Evolutionary conservation across 2,888 invertebrate genomes (phyloP).

Genomic region (Lepidochitona cinerea): DNA sequence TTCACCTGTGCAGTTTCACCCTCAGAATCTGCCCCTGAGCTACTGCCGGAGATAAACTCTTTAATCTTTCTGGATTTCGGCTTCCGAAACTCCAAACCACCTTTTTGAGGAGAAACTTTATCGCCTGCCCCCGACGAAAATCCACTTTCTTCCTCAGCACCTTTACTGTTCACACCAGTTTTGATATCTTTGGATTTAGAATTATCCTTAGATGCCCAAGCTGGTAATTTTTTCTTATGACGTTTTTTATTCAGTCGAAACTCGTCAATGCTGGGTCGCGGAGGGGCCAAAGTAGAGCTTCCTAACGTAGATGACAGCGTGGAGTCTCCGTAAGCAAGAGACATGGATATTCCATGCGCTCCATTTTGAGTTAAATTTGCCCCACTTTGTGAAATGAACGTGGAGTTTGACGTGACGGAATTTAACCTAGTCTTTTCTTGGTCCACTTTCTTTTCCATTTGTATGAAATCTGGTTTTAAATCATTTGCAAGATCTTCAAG

Average conservation of each 20-base stretch:
- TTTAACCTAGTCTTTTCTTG: no score
- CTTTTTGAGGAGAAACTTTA: conserved; percentile 1
- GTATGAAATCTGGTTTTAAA: no score
- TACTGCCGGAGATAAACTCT: background rate
- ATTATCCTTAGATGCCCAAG: background rate
- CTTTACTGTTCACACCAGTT: background rate
- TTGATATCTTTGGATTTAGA: background rate
- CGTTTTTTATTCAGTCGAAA: conserved; percentile 26
- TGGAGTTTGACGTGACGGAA: no score
- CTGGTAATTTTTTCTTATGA: background rate
- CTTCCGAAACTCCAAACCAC: conserved; percentile 3
- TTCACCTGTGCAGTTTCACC: background rate
- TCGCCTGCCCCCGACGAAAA: conserved; percentile 23
- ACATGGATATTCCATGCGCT: conserved; percentile 52
- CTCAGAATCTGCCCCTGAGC: background rate
- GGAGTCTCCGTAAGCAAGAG: conserved; percentile 40
- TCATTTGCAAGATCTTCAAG: no score
- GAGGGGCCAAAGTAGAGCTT: conserved; percentile 19
- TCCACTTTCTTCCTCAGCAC: background rate
- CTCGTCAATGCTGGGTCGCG: conserved; percentile 47
- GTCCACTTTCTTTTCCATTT: no score
- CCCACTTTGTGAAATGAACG: no score
- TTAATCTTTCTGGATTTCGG: background rate
- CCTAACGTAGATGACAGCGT: conserved; percentile 25
- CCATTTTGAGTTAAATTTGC: no score